A percentile compares a stretch with the other conserved stretches of the same genome.
These are phyloP conservation scores for Clivina fossor DNA, from an alignment of 2,888 invertebrate species.

Conservation along the genomic window DNA sequence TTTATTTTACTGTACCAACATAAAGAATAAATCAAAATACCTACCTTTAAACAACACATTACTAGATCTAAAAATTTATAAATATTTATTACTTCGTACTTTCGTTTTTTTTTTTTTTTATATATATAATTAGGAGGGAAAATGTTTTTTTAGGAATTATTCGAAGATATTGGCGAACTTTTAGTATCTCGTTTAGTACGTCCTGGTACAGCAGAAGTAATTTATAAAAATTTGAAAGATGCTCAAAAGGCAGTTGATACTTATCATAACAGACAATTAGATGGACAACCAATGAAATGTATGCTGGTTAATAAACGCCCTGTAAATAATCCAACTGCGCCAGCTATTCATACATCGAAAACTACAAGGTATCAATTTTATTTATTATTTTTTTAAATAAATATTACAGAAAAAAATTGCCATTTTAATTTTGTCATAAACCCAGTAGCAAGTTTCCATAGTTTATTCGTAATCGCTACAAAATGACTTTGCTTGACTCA, in stretches of 20 bases:
- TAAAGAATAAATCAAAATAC: not conserved
- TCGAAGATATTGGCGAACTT: conserved; percentile 89
- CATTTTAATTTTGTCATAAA: no score
- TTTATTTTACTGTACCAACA: not conserved
- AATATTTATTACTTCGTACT: no score
- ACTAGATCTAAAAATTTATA: no score
- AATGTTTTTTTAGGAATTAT: conserved; percentile 70
- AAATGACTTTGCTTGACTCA: no score
- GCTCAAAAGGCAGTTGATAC: conserved; percentile 89
- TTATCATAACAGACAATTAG: conserved; percentile 90
- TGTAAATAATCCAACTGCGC: conserved; percentile 61
- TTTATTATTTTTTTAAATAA: not conserved
- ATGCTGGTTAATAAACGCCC: conserved; percentile 77
- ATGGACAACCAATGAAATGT: conserved; percentile 93
- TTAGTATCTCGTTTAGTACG: conserved; percentile 81
- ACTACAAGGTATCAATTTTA: conserved; percentile 23
- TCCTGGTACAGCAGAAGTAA: conserved; percentile 88
- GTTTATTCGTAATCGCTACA: no score
- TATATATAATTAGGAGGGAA: not conserved
- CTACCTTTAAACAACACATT: conserved; percentile 9
- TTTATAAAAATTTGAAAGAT: conserved; percentile 81
- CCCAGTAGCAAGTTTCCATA: no score
- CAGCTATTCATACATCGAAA: conserved; percentile 49
- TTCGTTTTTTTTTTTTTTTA: not conserved
- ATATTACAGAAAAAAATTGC: no score